phyloP scores from a whole-genome alignment of 2,113 vertebrate species.

The Daboia siamensis region DNA sequence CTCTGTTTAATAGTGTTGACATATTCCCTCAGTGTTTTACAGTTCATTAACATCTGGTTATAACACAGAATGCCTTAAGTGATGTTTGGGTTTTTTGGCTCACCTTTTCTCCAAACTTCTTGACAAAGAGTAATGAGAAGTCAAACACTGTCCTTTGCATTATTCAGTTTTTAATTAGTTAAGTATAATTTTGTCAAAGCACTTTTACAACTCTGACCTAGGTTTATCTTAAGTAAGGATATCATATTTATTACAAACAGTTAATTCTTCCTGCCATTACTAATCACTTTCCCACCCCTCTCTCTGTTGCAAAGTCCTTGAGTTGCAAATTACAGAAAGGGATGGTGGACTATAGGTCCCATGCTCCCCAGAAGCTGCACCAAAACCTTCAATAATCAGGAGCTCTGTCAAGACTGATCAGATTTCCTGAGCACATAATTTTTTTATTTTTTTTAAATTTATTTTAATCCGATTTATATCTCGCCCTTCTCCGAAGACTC shows the following conservation, averaged over 20 bases:
- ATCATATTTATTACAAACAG: neutral
- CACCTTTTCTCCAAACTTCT: neutral
- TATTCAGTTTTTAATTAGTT: neutral
- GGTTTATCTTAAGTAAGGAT: neutral
- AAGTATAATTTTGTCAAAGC: neutral
- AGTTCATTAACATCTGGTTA: neutral
- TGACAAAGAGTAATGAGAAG: neutral
- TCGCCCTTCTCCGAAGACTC: too few relatives aligned
- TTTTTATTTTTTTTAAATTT: too few relatives aligned
- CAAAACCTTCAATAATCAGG: neutral
- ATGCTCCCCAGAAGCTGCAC: neutral
- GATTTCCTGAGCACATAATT: neutral
- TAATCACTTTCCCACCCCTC: neutral
- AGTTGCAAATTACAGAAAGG: neutral
- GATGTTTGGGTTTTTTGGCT: neutral
- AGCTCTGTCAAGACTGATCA: neutral
- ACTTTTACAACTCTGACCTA: neutral
- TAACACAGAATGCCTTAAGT: neutral
- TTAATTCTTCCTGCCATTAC: neutral
- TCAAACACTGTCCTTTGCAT: neutral
- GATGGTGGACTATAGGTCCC: neutral
- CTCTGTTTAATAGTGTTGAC: neutral
- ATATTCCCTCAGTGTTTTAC: constrained; percentile 9
- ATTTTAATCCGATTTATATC: too few relatives aligned
- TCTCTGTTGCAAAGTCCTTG: neutral